Evolutionary conservation across 2,797 vertebrate genomes (phyloP), one percentile per base, ranked within the genome.

Genomic region (Clarias fuscus): DNA sequence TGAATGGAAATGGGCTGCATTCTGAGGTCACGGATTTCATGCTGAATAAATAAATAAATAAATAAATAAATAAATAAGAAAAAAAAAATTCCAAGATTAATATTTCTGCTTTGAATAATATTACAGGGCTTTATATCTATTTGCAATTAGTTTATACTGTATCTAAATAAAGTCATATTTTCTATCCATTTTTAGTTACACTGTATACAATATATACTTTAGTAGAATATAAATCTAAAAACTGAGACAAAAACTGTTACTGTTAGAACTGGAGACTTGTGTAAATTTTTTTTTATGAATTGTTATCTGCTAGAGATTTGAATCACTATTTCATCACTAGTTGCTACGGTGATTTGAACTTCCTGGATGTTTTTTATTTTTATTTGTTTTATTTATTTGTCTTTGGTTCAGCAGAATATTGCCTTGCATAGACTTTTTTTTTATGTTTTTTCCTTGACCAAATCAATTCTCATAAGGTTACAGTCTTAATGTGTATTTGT

Each of bases 391-490:
- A 10, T 48, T 48, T 3, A 61, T 3, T 1, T 37, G 17, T 77
- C 15, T 78, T 30, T 37, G 30, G 8, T 37, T 37, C 58, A 61
- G 76, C 10, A 78, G 76, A 78, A 61, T 22, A 61, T 78, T 24
- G 22, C 30, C 76, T 59, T 33, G 56, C 27, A 13, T 83, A 67
- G 40, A 67, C 15, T 30, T 40, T 24, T 30, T 40, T 24, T 48
- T 82, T 71, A 84, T 95, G 96, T 15, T n/a, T 72, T n/a, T 96
- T 95, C 96, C 96, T 93, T 93, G 93, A 93, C 93, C 96, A 88
- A 97, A 96, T 96, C 94, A 95, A 95, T 97, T 97, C 97, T 97
- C 95, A 95, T 95, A 95, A 97, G 95, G 95, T 96, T 59, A 58
- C 7, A 22, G 56, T 58, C 27, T 77, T 77, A 77, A 58, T 77